These are phyloP conservation scores for Acanthiza pusilla DNA, from an alignment of 2,797 vertebrate species.

Conservation along the genomic window DNA sequence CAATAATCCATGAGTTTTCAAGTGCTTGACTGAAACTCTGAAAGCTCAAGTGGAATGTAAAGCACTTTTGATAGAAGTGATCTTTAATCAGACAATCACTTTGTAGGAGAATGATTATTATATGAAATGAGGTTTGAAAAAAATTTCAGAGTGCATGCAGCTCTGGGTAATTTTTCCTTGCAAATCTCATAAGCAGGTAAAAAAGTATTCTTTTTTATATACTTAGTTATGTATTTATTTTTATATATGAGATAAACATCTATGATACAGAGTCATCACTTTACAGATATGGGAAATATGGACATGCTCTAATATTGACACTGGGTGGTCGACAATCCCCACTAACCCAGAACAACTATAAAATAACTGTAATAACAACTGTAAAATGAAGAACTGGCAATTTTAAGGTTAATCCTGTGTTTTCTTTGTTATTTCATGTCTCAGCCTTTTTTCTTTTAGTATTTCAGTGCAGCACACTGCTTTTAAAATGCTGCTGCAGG, in stretches of 20 bases:
- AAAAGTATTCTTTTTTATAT: background rate
- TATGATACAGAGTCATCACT: background rate
- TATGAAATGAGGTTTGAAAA: background rate
- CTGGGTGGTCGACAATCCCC: background rate
- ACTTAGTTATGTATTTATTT: background rate
- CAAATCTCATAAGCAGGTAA: background rate
- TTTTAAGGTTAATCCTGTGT: background rate
- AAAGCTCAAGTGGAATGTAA: background rate
- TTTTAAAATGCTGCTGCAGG: background rate
- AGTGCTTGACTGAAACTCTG: background rate
- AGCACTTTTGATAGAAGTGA: background rate
- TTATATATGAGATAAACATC: background rate
- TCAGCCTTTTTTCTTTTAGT: background rate
- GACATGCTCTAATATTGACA: background rate
- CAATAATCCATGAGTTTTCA: background rate
- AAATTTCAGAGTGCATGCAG: background rate
- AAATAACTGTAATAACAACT: too few relatives aligned
- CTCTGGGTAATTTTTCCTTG: background rate
- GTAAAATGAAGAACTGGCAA: too few relatives aligned
- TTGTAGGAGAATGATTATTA: background rate
- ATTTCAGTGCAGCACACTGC: background rate
- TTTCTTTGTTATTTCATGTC: background rate
- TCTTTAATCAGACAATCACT: conserved; percentile 8
- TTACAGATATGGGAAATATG: background rate
- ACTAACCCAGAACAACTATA: background rate